Percentiles rank a stretch among this genome's conserved stretches.
phyloP scores from a whole-genome alignment of 2,888 invertebrate genomes.

The Acanthosoma haemorrhoidale region DNA sequence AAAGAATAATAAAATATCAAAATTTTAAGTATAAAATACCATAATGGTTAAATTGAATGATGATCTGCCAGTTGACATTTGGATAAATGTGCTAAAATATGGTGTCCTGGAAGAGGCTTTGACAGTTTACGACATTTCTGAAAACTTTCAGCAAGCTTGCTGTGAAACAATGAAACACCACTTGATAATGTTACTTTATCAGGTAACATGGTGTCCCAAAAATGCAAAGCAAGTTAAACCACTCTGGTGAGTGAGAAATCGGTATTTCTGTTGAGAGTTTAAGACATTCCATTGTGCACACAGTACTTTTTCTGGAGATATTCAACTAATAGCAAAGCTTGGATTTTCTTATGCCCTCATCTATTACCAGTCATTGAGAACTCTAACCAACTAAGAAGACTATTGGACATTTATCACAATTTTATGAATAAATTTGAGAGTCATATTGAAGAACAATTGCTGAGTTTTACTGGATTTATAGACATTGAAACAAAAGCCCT shows the following conservation, averaged over 20 bases:
- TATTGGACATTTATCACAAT: neutral
- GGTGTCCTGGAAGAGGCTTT: neutral
- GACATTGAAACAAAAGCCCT: neutral
- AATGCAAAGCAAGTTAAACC: neutral
- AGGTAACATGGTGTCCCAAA: neutral
- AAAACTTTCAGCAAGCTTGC: neutral
- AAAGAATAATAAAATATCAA: neutral
- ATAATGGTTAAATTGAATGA: neutral
- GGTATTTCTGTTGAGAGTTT: constrained; percentile 11
- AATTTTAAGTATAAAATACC: too few species aligned
- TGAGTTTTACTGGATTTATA: neutral
- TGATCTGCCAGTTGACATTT: neutral
- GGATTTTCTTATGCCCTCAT: constrained; percentile 11
- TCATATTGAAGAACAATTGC: neutral
- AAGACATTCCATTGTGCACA: neutral
- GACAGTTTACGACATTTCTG: neutral
- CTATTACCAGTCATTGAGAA: constrained; percentile 9
- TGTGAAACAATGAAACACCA: neutral
- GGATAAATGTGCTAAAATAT: constrained; percentile 5
- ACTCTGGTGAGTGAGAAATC: too few species aligned
- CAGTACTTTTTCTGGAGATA: constrained; percentile 11
- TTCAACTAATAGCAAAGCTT: neutral
- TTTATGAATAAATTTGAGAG: neutral
- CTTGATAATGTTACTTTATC: neutral
- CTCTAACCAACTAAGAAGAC: neutral